Evolutionary conservation across 1,140 invertebrate species (phyloP).

Genomic region (Papilio machaon): DNA sequence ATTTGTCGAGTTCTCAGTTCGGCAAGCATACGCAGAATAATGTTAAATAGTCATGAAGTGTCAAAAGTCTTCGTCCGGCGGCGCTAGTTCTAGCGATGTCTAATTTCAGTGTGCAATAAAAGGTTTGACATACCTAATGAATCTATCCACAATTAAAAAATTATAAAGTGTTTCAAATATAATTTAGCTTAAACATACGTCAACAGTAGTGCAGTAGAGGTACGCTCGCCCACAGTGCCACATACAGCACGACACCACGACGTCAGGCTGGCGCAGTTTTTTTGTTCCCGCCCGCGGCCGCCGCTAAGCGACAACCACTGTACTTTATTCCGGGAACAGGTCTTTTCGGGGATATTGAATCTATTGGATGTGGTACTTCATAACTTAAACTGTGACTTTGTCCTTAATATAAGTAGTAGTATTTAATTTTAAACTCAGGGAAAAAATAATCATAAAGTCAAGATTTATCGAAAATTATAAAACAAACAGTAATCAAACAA

Average conservation of each 20-base stretch:
- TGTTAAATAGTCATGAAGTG: too few species aligned
- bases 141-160: background rate
- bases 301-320: constrained; percentile 40
- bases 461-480: too few species aligned
- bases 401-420: background rate
- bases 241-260: constrained; percentile 18
- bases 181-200: background rate
- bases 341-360: constrained; percentile 18
- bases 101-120: too few species aligned
- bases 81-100: too few species aligned
- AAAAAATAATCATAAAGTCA: too few species aligned
- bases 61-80: too few species aligned
- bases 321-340: constrained; percentile 36
- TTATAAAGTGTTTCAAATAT: background rate
- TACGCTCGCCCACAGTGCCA: background rate
- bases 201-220: background rate
- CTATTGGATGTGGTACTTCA: constrained; percentile 10
- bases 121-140: too few species aligned
- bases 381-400: background rate
- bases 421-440: too few species aligned
- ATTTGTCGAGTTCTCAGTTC: background rate
- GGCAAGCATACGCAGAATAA: too few species aligned
- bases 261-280: background rate
- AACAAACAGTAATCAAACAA: too few species aligned
- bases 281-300: constrained; percentile 22